A percentile compares a stretch with the other conserved stretches of the same genome.
phyloP scores from a whole-genome alignment of 2,888 invertebrate species.

The Phyllotreta cruciferae region DNA sequence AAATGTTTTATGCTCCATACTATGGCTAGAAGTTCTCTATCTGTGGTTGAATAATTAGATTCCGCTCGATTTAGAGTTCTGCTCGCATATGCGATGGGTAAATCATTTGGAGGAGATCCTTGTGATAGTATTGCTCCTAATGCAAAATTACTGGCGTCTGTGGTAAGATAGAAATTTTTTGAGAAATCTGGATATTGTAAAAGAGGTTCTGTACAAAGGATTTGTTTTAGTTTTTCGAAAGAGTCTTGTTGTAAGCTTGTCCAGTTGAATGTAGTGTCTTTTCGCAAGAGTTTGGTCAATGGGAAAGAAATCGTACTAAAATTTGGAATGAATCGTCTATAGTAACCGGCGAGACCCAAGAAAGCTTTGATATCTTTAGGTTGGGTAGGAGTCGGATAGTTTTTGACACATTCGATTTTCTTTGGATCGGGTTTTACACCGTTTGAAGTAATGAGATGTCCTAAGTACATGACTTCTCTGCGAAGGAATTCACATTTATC shows the following conservation, averaged over 20 bases:
- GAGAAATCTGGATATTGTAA: constrained; percentile 48
- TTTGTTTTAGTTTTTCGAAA: constrained; percentile 37
- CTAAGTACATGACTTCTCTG: constrained; percentile 35
- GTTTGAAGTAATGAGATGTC: constrained; percentile 28
- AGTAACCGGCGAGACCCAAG: constrained; percentile 39
- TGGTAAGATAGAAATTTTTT: constrained; percentile 48
- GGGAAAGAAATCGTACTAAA: constrained; percentile 39
- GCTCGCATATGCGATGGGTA: constrained; percentile 53
- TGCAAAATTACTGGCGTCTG: constrained; percentile 52
- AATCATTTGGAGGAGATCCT: constrained; percentile 42
- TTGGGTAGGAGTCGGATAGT: constrained; percentile 37
- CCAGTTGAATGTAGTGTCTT: no score
- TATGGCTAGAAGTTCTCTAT: constrained; percentile 55
- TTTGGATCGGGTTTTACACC: constrained; percentile 38
- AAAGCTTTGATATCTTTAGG: constrained; percentile 39
- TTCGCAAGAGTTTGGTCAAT: constrained; percentile 35
- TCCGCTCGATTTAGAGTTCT: constrained; percentile 51
- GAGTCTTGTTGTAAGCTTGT: no score
- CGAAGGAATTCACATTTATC: constrained; percentile 22
- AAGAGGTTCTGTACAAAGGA: constrained; percentile 35
- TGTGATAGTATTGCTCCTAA: constrained; percentile 43
- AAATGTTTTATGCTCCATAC: constrained; percentile 49
- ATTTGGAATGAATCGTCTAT: constrained; percentile 34
- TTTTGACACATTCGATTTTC: constrained; percentile 36
- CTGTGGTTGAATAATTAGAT: constrained; percentile 53